Conservation (phyloP, 2,797 vertebrate species). For the Helostoma temminkii region DNA sequence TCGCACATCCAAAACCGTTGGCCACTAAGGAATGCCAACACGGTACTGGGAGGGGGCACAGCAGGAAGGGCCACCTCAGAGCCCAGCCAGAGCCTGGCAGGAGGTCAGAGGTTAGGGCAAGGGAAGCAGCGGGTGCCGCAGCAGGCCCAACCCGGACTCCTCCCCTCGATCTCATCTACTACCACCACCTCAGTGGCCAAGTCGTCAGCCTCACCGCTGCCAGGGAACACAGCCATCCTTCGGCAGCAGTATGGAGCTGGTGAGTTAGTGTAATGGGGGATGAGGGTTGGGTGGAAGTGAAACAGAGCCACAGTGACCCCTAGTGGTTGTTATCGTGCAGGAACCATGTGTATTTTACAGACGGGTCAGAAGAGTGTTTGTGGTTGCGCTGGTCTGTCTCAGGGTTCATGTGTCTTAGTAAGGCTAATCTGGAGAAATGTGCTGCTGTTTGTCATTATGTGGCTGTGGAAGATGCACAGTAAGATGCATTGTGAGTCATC, state of each 20-base stretch:
- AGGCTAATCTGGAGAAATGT: slow-evolving; percentile 7
- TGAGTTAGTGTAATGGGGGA: slow-evolving; percentile 71
- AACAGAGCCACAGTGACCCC: slow-evolving; percentile 72
- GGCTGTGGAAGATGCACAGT: background rate
- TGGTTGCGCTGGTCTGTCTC: slow-evolving; percentile 19
- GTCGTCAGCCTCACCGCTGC: slow-evolving; percentile 86
- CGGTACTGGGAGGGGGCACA: slow-evolving; percentile 56
- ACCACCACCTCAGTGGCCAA: slow-evolving; percentile 69
- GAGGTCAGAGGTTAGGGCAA: slow-evolving; percentile 50
- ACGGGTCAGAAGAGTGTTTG: slow-evolving; percentile 6
- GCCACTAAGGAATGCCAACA: slow-evolving; percentile 83
- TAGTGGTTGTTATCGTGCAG: slow-evolving; percentile 28
- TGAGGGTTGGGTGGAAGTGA: background rate
- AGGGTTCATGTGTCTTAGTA: slow-evolving; percentile 16
- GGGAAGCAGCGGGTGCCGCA: slow-evolving; percentile 73
- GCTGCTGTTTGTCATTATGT: slow-evolving; percentile 16
- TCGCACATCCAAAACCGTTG: slow-evolving; percentile 93
- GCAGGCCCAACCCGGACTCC: slow-evolving; percentile 65
- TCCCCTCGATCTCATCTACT: slow-evolving; percentile 68
- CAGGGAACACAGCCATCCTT: slow-evolving; percentile 84
- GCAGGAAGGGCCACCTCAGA: slow-evolving; percentile 72
- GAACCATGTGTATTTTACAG: slow-evolving; percentile 7
- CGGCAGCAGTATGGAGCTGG: slow-evolving; percentile 88
- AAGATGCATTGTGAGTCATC: background rate
- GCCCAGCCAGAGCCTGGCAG: slow-evolving; percentile 56